Conservation (phyloP, 2,797 vertebrate genomes). For the Gastrophryne carolinensis region DNA sequence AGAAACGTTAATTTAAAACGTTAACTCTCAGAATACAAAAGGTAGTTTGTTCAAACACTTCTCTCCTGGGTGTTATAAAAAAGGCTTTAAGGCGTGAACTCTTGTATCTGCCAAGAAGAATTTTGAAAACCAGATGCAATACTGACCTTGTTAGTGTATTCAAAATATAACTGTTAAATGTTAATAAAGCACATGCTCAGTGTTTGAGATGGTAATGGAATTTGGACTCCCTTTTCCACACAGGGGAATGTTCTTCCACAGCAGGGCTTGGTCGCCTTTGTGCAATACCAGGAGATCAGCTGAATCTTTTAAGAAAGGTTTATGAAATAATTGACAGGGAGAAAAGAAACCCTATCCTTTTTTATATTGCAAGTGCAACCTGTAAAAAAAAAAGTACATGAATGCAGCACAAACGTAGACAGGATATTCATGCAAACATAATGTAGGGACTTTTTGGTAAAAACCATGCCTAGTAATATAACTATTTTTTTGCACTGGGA, state of each 20-base stretch:
- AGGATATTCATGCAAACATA: not conserved
- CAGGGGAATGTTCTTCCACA: constrained; percentile 29
- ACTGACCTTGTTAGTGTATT: constrained; percentile 49
- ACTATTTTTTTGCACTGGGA: too few species aligned
- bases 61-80: constrained; percentile 50
- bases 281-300: constrained; percentile 9
- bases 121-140: constrained; percentile 50
- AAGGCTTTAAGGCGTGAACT: constrained; percentile 53
- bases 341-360: constrained; percentile 1
- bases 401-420: too few species aligned
- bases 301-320: constrained; percentile 22
- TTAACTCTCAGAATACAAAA: constrained; percentile 52
- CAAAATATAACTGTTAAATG: constrained; percentile 49
- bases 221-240: constrained; percentile 15
- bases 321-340: constrained; percentile 31
- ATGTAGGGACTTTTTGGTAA: not conserved
- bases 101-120: constrained; percentile 51
- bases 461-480: too few species aligned
- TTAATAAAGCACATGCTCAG: constrained; percentile 45
- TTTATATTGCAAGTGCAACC: constrained; percentile 1
- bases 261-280: constrained; percentile 40
- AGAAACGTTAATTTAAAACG: constrained; percentile 50
- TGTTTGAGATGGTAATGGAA: constrained; percentile 40
- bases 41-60: constrained; percentile 51
- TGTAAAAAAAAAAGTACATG: too few species aligned